Evolutionary conservation across 2,888 invertebrate species (phyloP).

Genomic region (Prosopocoilus inquinatus): DNA sequence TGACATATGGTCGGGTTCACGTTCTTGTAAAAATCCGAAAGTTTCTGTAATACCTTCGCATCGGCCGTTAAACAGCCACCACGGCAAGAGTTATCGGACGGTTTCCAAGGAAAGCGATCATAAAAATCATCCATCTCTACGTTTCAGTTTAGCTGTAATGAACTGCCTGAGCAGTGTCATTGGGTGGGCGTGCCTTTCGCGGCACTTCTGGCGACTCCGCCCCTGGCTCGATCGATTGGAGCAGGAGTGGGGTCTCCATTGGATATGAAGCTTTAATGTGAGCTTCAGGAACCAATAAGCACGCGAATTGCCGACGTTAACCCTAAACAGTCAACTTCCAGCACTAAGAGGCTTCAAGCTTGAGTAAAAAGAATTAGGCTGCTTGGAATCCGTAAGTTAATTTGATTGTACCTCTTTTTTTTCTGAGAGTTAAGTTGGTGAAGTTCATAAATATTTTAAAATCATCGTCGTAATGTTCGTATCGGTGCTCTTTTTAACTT

Average conservation of each 20-base stretch:
- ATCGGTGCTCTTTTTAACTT: too few relatives aligned
- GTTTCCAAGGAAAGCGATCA: constrained; percentile 18
- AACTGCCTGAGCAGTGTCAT: constrained; percentile 24
- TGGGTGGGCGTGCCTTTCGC: constrained; percentile 17
- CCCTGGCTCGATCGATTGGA: constrained; percentile 38
- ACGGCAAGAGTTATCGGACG: constrained; percentile 16
- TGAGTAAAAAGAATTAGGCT: neutral
- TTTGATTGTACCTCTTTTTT: too few relatives aligned
- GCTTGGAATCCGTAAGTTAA: too few relatives aligned
- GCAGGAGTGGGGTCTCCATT: constrained; percentile 37
- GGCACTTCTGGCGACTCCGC: constrained; percentile 29
- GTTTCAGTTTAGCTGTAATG: constrained; percentile 38
- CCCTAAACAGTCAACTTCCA: constrained; percentile 18
- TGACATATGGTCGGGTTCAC: neutral
- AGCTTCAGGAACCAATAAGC: constrained; percentile 31
- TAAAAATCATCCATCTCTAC: constrained; percentile 33
- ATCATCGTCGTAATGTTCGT: too few relatives aligned
- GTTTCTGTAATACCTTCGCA: constrained; percentile 20
- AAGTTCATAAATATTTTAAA: too few relatives aligned
- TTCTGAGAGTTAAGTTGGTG: too few relatives aligned
- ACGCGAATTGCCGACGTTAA: constrained; percentile 19
- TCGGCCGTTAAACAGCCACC: constrained; percentile 10
- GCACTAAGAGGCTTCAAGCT: constrained; percentile 5
- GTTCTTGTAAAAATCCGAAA: neutral
- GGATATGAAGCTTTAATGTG: constrained; percentile 33